A percentile compares a stretch with the other conserved stretches of the same genome.
phyloP scores from a whole-genome alignment of 1,140 invertebrate species.

The Pachypeltis micranthus region DNA sequence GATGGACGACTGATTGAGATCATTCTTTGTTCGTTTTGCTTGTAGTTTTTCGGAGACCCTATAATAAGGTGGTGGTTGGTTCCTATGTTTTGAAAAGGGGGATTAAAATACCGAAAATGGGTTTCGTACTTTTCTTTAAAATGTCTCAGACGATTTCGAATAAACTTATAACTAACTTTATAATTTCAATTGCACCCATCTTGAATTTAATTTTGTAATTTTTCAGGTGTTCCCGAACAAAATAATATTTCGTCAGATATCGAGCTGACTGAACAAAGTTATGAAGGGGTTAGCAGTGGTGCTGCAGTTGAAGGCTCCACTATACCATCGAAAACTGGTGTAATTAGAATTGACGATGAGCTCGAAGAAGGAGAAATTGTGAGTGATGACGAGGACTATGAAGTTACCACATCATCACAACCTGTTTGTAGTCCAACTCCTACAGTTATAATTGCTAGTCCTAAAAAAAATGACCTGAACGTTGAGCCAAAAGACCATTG shows the following conservation, averaged over 20 bases:
- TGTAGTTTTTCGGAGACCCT: no score
- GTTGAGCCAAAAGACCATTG: conserved; percentile 4
- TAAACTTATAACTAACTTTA: background rate
- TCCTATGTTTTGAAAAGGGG: no score
- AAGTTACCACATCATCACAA: background rate
- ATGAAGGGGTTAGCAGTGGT: background rate
- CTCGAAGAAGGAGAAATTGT: background rate
- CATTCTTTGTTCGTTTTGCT: no score
- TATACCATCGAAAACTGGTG: background rate
- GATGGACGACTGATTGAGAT: no score
- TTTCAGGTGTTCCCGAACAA: background rate
- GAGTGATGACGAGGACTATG: background rate
- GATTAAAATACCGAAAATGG: background rate
- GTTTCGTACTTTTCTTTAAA: background rate
- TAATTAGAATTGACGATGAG: background rate
- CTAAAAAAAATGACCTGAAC: background rate
- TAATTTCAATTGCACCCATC: background rate
- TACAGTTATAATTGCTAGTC: background rate
- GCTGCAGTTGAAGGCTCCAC: background rate
- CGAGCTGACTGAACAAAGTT: background rate
- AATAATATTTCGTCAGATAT: background rate
- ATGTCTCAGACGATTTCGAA: background rate
- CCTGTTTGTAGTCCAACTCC: background rate
- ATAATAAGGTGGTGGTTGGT: no score
- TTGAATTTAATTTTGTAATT: background rate